These are phyloP conservation scores for Aphodius granarius DNA, from an alignment of 2,888 invertebrate species.

Conservation along the genomic window DNA sequence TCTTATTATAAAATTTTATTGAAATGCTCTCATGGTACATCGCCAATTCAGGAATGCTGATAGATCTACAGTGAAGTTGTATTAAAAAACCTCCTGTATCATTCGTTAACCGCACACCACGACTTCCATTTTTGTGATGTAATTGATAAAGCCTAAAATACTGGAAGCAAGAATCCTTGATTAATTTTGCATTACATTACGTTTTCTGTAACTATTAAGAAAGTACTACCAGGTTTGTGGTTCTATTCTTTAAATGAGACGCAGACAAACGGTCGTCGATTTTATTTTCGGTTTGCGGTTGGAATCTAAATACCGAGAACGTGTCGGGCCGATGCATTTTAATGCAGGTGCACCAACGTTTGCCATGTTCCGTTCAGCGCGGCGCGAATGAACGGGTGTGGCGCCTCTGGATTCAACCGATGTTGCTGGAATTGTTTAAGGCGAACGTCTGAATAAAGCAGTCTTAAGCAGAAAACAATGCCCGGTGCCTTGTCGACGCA, in stretches of 20 bases:
- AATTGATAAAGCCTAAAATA: too few relatives aligned
- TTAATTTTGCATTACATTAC: neutral
- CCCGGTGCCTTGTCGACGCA: constrained; percentile 3
- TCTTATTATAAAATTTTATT: neutral
- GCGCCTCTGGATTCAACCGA: constrained; percentile 9
- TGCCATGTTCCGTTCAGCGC: neutral
- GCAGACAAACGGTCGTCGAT: constrained; percentile 7
- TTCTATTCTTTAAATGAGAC: neutral
- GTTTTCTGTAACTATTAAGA: neutral
- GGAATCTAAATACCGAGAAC: neutral
- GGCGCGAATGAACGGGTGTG: constrained; percentile 3
- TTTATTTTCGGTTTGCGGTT: constrained; percentile 8
- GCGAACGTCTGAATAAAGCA: constrained; percentile 6
- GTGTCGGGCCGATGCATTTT: constrained; percentile 3
- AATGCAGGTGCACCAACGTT: constrained; percentile 4
- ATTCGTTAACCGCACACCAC: too few relatives aligned
- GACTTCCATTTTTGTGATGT: too few relatives aligned
- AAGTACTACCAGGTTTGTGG: neutral
- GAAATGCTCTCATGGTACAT: neutral
- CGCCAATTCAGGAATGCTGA: neutral
- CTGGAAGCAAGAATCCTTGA: too few relatives aligned
- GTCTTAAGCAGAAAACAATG: constrained; percentile 2
- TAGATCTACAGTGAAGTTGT: neutral
- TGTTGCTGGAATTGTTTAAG: constrained; percentile 3
- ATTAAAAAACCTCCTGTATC: too few relatives aligned